These are phyloP conservation scores for Hypomecis atomaria DNA, from an alignment of 2,888 invertebrate species.

Conservation along the genomic window DNA sequence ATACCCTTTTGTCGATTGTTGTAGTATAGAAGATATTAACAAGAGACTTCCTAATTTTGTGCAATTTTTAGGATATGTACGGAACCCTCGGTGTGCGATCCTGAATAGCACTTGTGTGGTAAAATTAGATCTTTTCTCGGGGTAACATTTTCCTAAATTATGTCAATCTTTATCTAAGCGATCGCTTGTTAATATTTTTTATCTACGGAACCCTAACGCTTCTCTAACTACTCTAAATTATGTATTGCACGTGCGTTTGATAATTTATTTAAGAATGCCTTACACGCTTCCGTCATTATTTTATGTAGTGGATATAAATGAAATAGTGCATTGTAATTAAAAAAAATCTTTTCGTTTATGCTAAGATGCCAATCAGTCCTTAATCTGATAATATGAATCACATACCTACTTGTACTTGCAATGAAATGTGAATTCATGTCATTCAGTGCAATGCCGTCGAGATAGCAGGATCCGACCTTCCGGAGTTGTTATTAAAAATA, in stretches of 20 bases:
- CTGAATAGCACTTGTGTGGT: no score
- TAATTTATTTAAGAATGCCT: background rate
- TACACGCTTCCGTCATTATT: slow-evolving; percentile 2
- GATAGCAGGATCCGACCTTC: slow-evolving; percentile 21
- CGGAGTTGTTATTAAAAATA: slow-evolving; percentile 6
- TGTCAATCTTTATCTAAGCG: no score
- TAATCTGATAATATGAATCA: slow-evolving; percentile 1
- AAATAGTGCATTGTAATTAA: slow-evolving; percentile 1
- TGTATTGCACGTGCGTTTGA: background rate
- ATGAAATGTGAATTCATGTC: background rate
- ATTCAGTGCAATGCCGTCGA: slow-evolving; percentile 15
- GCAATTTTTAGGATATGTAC: no score
- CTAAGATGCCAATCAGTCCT: background rate
- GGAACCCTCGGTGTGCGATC: no score
- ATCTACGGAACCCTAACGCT: no score
- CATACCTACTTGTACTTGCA: background rate
- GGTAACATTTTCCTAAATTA: no score
- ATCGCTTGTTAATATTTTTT: no score
- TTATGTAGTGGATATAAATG: background rate
- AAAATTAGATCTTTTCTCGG: no score
- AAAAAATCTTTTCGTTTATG: background rate
- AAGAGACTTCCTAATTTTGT: no score
- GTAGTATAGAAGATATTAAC: no score
- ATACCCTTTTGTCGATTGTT: no score
- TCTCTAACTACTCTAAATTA: no score